Evolutionary conservation across 2,113 vertebrate species (phyloP), one percentile per base, ranked within the genome.

Genomic region (Paraplagusia blochii): DNA sequence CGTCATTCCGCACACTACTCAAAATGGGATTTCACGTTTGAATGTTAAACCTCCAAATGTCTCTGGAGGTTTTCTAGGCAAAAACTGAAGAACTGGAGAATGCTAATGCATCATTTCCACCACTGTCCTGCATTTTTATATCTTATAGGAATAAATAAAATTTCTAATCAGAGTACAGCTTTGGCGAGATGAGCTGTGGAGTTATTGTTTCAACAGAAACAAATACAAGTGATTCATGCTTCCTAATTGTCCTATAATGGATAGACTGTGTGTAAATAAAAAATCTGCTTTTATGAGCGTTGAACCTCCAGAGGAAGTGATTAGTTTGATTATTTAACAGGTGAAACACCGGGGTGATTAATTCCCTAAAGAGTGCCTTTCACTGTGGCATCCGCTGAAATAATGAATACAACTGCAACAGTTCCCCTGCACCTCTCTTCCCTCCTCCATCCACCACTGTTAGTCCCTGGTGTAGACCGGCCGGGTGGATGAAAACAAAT

Each of bases 261-360:
- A 87, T 79, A 64, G 72, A 17, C 54, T 53, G 62, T 56, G 52
- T 39, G 77, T 81, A 85, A 83, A 86, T 87, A 78, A 74, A 88
- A 88, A 83, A 76, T 74, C 66, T 77, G 59, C 68, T 76, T 87
- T 79, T 74, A 76, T 72, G 59, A 80, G 74, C 72, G 75, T 66
- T 85, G 83, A 87, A 86, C 63, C 76, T 70, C 68, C 29, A 53
- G 65, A 77, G 59, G 77, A 85, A 73, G 76, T 69, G 68, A 88
- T 86, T 85, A 77, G 74, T 82, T 66, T 84, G 82, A 66, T 85
- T 88, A 85, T 87, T 85, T 87, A 90, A 86, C 65, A 87, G 77
- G 84, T 87, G 71, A 82, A 78, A 75, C 44, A 40, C 51, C 49
- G 43, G 44, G 19, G 63, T 69, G 66, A 85, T 80, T 84, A 76